Evolutionary conservation across 2,797 vertebrate genomes (phyloP), one percentile per base, ranked within the genome.

Genomic region (Clamator glandarius): DNA sequence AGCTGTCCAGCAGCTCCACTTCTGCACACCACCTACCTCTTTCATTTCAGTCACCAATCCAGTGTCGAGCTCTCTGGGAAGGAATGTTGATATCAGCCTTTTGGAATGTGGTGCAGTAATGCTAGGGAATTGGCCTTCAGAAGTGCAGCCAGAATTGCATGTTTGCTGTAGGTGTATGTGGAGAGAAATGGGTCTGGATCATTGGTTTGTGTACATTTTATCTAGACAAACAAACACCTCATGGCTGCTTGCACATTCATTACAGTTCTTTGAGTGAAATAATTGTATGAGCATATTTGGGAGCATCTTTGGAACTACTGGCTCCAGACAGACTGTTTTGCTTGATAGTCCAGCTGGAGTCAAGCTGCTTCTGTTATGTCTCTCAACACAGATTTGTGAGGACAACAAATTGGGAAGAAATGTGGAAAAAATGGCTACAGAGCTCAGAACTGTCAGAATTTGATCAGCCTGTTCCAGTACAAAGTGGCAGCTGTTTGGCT

Each of bases 381-480:
- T 96, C 92, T 93, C 93, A 96, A 69, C 96, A 61, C 66, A 86
- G 92, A 94, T 94, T 91, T 93, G 79, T 50, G 89, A 96, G 82
- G 94, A 95, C 82, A 93, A 92, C 82, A 91, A 95, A 93, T 90
- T 90, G 87, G 83, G 92, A 88, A 88, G 89, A 96, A 95, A 92
- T 78, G 89, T 91, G 79, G 82, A 74, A 75, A 89, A 39, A 93
- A 91, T 25, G 69, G 82, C 87, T 94, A 48, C 79, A 94, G 76
- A 93, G 96, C 93, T 96, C 93, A 93, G 87, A 84, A 89, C 84
- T 94, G 95, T 96, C 92, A 95, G 89, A 96, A 96, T 95, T 96
- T 93, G 91, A 93, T 95, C 94, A 84, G 93, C 76, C 92, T 87
- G 35, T 95, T 91, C 68, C 88, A 85, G 87, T 89, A 55, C 92